Percentiles rank a stretch among this genome's conserved stretches.
Evolutionary conservation across 2,888 invertebrate genomes (phyloP).

Genomic region (Rosalia funebris): DNA sequence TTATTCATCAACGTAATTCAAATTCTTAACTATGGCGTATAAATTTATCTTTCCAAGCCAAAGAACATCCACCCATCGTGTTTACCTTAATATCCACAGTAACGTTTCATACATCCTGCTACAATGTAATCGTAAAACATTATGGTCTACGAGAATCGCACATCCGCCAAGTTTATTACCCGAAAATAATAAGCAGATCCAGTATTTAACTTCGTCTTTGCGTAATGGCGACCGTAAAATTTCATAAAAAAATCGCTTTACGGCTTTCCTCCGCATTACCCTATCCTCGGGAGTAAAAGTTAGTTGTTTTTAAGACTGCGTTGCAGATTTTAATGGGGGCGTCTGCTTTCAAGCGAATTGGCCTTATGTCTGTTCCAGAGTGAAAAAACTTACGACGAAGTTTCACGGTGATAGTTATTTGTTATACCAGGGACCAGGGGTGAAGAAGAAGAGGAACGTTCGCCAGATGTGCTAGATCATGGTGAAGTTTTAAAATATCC

Average conservation of each 20-base stretch:
- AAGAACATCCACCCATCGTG: background rate
- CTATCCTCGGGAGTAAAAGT: background rate
- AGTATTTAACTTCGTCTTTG: background rate
- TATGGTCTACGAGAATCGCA: background rate
- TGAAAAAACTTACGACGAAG: background rate
- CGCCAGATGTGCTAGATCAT: too few relatives aligned
- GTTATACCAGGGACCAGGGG: too few relatives aligned
- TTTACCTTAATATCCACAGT: background rate
- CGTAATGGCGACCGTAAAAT: background rate
- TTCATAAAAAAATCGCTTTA: background rate
- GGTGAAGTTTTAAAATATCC: too few relatives aligned
- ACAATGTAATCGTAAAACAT: background rate
- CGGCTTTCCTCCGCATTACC: background rate
- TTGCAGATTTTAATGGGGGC: background rate
- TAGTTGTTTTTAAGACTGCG: background rate
- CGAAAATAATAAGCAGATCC: background rate
- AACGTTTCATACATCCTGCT: background rate
- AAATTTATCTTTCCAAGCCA: background rate
- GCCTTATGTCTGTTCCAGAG: background rate
- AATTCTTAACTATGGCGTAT: too few relatives aligned
- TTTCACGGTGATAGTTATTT: too few relatives aligned
- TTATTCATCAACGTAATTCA: too few relatives aligned
- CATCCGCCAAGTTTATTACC: background rate
- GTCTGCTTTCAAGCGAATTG: background rate
- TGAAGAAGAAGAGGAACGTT: too few relatives aligned